Evolutionary conservation across 2,888 invertebrate genomes (phyloP), one percentile per base, ranked within the genome.

Genomic region (Andrena trimmerana): DNA sequence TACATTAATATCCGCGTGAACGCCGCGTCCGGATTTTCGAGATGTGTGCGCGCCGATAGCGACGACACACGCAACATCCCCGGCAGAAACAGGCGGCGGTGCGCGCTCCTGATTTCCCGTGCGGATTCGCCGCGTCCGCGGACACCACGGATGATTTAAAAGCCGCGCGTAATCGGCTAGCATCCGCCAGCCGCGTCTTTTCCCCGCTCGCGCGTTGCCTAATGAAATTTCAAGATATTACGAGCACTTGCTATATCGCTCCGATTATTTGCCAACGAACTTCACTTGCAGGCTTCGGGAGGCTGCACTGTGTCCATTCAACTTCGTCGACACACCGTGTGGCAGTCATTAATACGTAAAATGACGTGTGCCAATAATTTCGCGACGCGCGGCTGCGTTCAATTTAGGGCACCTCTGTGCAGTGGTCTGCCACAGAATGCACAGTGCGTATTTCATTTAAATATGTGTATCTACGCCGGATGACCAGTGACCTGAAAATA

Each of bases 1-100:
- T 70, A 77, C 86, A 81, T 86, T 86, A 86, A 86, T 86, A 81
- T 79, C 83, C 76, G 68, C 76, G 86, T 77, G 78, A 83, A 83
- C 80, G 78, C 13, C 70, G 73, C 70, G 67, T 54, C 54, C 59
- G 70, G 71, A 76, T 84, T 79, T 79, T 74, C 75, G 71, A n/a
- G 62, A 59, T 54, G 70, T 52, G 71, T 65, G 74, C 65, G 50
- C 75, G 57, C 60, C 82, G 69, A 83, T 83, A 54, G 59, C 54
- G 36, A 68, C 48, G 59, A 71, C 80, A 42, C 68, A 5, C 52
- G 66, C 29, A 48, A 83, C 82, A 77, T 77, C 83, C 66, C 71
- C 48, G 24, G 42, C 67, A 57, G 81, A 72, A 80, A 80, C 81
- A 70, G 70, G 24, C 69, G 27, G 10, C 74, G 52, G n/a, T 59